phyloP scores from a whole-genome alignment of 2,797 vertebrate species.

The Catharus ustulatus region DNA sequence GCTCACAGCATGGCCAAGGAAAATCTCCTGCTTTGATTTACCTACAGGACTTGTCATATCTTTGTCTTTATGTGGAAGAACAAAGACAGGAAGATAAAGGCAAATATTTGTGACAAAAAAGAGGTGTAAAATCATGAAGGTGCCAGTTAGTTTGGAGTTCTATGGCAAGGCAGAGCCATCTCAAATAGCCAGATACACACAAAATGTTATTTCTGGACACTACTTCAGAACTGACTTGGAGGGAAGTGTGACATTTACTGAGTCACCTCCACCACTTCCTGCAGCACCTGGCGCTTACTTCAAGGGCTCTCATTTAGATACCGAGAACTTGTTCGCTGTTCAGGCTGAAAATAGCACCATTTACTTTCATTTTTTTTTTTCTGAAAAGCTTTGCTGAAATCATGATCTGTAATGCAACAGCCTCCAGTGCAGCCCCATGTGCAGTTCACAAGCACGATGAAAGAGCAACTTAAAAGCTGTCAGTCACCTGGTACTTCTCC shows the following conservation, averaged over 20 bases:
- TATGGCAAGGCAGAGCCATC: not conserved
- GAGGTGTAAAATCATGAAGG: not conserved
- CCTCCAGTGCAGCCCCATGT: not conserved
- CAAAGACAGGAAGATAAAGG: not conserved
- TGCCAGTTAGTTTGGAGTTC: not conserved
- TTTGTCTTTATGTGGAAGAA: not conserved
- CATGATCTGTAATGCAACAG: constrained; percentile 54
- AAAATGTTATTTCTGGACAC: constrained; percentile 52
- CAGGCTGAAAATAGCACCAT: constrained; percentile 41
- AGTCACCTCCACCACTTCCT: constrained; percentile 66
- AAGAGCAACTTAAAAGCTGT: constrained; percentile 7
- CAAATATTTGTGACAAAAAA: not conserved
- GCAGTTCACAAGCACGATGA: not conserved
- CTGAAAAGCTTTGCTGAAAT: constrained; percentile 50
- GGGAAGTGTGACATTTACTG: constrained; percentile 64
- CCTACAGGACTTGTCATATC: not conserved
- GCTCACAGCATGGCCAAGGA: not conserved
- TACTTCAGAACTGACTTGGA: constrained; percentile 41
- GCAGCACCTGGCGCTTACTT: constrained; percentile 62
- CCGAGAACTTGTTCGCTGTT: constrained; percentile 55
- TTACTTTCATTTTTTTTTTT: constrained; percentile 61
- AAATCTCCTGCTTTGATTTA: not conserved
- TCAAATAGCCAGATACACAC: constrained; percentile 20
- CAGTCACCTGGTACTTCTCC: constrained; percentile 43
- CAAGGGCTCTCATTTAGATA: constrained; percentile 61